Conservation (phyloP, 2,888 invertebrate genomes). For the Trichacis sp. region DNA sequence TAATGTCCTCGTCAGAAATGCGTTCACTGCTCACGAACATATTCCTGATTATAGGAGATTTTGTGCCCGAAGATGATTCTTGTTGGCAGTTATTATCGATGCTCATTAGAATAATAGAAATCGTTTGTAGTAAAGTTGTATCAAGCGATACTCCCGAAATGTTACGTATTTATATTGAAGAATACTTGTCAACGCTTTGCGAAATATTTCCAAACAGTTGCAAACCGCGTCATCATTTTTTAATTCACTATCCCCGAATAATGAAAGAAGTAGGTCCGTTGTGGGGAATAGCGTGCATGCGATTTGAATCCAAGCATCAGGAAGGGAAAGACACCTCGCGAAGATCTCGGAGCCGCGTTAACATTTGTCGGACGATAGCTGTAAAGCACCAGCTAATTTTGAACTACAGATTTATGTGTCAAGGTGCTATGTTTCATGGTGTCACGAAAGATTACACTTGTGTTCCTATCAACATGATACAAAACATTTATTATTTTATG, state of each 20-base stretch:
- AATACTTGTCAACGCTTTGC: not conserved
- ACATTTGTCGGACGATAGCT: constrained; percentile 24
- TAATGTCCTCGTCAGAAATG: constrained; percentile 45
- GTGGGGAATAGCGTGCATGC: constrained; percentile 20
- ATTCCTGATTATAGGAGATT: constrained; percentile 16
- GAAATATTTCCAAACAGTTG: not conserved
- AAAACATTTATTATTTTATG: too few relatives aligned
- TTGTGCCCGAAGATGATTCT: constrained; percentile 10
- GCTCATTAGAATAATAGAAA: constrained; percentile 14
- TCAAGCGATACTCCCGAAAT: not conserved
- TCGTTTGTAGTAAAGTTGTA: constrained; percentile 10
- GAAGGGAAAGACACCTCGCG: constrained; percentile 13
- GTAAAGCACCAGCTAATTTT: constrained; percentile 17
- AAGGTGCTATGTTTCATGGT: not conserved
- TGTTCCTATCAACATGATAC: too few relatives aligned
- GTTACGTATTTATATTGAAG: not conserved
- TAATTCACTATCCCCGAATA: constrained; percentile 19
- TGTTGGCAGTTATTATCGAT: constrained; percentile 14
- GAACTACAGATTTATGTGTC: constrained; percentile 10
- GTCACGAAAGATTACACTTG: too few relatives aligned
- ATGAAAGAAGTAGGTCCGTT: constrained; percentile 21
- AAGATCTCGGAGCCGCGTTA: constrained; percentile 7
- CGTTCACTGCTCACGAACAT: constrained; percentile 22
- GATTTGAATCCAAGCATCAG: constrained; percentile 24
- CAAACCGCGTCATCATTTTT: constrained; percentile 33